Base-by-base conservation (phyloP, 2,888 invertebrate species). In the Dynastes hyllus region DNA sequence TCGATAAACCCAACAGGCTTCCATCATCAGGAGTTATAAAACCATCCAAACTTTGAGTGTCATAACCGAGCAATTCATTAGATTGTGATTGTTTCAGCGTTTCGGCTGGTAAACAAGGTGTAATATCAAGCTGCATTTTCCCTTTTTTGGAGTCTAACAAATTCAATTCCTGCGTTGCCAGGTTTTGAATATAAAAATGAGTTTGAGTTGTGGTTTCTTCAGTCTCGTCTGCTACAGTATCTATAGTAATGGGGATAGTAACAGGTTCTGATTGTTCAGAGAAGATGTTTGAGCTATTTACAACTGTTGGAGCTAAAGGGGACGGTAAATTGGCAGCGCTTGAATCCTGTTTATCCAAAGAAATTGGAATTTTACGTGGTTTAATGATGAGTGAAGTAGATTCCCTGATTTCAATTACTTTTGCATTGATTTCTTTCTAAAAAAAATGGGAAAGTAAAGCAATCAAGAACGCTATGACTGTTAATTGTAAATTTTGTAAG, bases 351-450 rank as follows among this genome's bases (percentile, higher is more conserved):
- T 81, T 81, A 58, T 91, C 91, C 2, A 93, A 88, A 84, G 84
- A 81, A 66, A 92, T 90, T 63, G 94, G 93, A 11, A 92, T 91
- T 89, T 93, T 93, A 79, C 92, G 91, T 1, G 92, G 92, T 83
- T 92, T 91, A 80, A 94, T 91, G 81, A 92, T 92, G 1, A 96
- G 89, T 0, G 97, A 97, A 0, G 95, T 95, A 82, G 93, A 92
- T 37, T 92, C 91, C 61, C 96, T 89, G 0, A 95, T 94, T 69
- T 92, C 91, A 80, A 93, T 90, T 11, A 97, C 94, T 89, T 95
- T 94, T 76, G 92, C 91, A 40, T 92, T 91, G 69, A 97, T 94
- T 87, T 94, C 94, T 77, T 93, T 93, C 92, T 95, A 90, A 81
- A 88, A 89, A 82, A 87, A 82, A 8, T 5, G 82, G 51, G 83